These are phyloP conservation scores for Dromius quadrimaculatus DNA, from an alignment of 2,888 invertebrate species.

Conservation along the genomic window DNA sequence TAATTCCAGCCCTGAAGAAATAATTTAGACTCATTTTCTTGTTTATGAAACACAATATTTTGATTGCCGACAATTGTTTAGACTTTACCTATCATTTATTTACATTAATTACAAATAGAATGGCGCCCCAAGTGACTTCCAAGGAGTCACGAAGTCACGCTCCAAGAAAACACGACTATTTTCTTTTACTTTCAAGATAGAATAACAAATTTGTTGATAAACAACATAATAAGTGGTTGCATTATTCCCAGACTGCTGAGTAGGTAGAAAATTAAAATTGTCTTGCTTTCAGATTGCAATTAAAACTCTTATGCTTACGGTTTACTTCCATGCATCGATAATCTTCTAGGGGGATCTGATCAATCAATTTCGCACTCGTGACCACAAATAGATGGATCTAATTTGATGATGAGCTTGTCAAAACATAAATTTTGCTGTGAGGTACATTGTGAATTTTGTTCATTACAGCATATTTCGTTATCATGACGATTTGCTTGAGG, in stretches of 20 bases:
- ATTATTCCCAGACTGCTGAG: too few relatives aligned
- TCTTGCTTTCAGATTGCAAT: too few relatives aligned
- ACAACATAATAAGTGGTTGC: too few relatives aligned
- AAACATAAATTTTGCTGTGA: neutral
- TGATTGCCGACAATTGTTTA: conserved; percentile 21
- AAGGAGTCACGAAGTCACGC: neutral
- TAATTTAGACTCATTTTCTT: too few relatives aligned
- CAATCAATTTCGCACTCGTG: too few relatives aligned
- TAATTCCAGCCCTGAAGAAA: too few relatives aligned
- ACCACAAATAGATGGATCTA: too few relatives aligned
- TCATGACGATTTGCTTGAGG: conserved; percentile 11
- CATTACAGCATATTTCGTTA: conserved; percentile 21
- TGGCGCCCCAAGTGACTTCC: conserved; percentile 6
- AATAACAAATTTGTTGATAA: neutral
- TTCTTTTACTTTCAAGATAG: neutral
- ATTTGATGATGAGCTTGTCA: neutral
- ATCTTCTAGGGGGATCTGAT: too few relatives aligned
- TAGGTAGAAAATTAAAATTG: too few relatives aligned
- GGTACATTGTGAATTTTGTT: neutral
- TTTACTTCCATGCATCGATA: too few relatives aligned
- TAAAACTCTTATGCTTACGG: too few relatives aligned
- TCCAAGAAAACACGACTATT: conserved; percentile 1
- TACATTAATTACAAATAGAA: conserved; percentile 13
- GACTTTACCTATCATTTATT: conserved; percentile 10
- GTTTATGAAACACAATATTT: too few relatives aligned